Evolutionary conservation across 2,888 invertebrate genomes (phyloP).

Genomic region (Oligia latruncula): DNA sequence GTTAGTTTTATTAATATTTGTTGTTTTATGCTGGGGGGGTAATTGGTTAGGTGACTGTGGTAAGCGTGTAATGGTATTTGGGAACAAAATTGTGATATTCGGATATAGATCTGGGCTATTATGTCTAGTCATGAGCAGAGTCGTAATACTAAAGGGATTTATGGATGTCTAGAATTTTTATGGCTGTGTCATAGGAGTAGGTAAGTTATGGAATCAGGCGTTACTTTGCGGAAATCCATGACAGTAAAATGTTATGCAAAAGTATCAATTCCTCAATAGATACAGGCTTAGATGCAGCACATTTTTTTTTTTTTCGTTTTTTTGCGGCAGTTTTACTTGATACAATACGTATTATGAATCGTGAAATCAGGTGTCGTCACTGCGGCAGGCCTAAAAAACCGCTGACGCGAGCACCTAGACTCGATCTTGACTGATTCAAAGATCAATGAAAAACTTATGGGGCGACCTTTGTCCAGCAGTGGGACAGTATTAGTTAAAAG

Average conservation of each 20-base stretch:
- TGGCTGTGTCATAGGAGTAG: no score
- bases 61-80: not conserved
- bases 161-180: not conserved
- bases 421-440: not conserved
- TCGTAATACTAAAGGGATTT: constrained; percentile 1
- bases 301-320: not conserved
- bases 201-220: not conserved
- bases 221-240: not conserved
- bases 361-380: not conserved
- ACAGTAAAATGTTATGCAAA: not conserved
- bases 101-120: constrained; percentile 6
- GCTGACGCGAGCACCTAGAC: not conserved
- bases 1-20: constrained; percentile 53
- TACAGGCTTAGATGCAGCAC: not conserved
- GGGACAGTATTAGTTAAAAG: rapidly evolving
- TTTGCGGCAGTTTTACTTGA: not conserved
- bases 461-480: not conserved
- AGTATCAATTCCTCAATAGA: not conserved
- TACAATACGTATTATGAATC: not conserved
- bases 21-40: constrained; percentile 1
- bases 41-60: constrained; percentile 12
- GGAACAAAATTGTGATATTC: constrained; percentile 20
- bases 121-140: constrained; percentile 8
- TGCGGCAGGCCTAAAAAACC: not conserved
- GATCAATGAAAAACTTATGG: no score